Base-by-base conservation (phyloP, 2,888 invertebrate species). In the Platerodrilus igneus region DNA sequence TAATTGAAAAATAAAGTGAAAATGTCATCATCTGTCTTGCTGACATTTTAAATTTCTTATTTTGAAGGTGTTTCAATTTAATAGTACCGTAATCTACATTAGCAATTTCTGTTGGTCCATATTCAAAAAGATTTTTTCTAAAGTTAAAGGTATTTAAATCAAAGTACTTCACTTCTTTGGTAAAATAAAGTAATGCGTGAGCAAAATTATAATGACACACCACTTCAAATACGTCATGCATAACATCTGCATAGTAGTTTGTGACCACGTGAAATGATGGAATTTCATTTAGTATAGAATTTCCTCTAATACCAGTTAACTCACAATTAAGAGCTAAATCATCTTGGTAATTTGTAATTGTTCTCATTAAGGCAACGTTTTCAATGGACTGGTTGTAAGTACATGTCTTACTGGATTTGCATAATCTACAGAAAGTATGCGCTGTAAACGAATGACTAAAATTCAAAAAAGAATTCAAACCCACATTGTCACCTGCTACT, bases 21-120 rank as follows among this genome's bases (percentile, higher is more conserved):
- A 52, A 51, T n/a, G 36, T 36, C 38, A 45, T n/a, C n/a, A n/a
- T 53, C 46, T 53, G 41, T 15, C 47, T 38, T 6, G 50, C 52
- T 15, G 49, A 36, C 30, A 37, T 37, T 36, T 37, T 44, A 4
- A 44, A 16, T 17, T 32, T 41, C 18, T 38, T 27, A 31, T 21
- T 26, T 20, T 36, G 20, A 16, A 37, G 27, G 21, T 34, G 34
- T 5, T 15, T n/a, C n/a, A n/a, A n/a, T n/a, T n/a, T 11, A 9
- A n/a, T n/a, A n/a, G n/a, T n/a, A n/a, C n/a, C n/a, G n/a, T n/a
- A n/a, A n/a, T n/a, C n/a, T n/a, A n/a, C 29, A 26, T 29, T 31
- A 16, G 16, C 27, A 25, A 41, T 41, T 31, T 41, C 37, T 30
- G 11, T 37, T 19, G 23, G 13, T 3, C 37, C 41, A 15, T 41